Evolutionary conservation across 2,797 vertebrate genomes (phyloP), one percentile per base, ranked within the genome.

Genomic region (Danio aesculapii): DNA sequence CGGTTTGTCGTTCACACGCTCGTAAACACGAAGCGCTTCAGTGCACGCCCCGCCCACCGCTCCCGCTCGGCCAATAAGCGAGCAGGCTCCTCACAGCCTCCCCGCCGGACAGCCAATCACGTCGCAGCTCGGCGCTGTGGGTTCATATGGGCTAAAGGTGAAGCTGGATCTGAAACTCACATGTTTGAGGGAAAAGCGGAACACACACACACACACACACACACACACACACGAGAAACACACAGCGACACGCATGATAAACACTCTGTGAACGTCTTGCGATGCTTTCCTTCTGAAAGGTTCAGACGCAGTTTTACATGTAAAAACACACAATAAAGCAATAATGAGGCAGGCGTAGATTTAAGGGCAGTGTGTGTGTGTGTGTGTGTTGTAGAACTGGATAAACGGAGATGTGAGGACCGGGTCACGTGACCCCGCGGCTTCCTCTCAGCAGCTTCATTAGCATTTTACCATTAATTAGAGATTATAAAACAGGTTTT

Each of bases 81-180:
- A 52, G 13, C 61, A n/a, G 59, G 4, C 5, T 30, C 85, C 82
- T 90, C 89, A 75, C 84, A 81, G 82, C 6, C 53, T 78, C 79
- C 70, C 77, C 0, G 2, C 47, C 17, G 57, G 49, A 82, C 85
- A 82, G 77, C 93, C 70, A 94, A 93, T 94, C 88, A 83, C 6
- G 50, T 81, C 77, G 2, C 6, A 62, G 10, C 62, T 69, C 77
- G 17, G 43, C 19, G 30, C 81, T 88, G 89, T 57, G 83, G 50
- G 88, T 66, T 75, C 89, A 86, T 90, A 87, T 93, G 87, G 92
- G 93, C 93, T 84, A 93, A 94, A 94, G 92, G 93, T 94, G 87
- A 92, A 66, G 13, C 6, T 1, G 8, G 66, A 69, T 69, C 13
- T 50, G 14, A 52, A 49, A 68, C 17, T 49, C 41, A 1, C 64